Evolutionary conservation across 2,888 invertebrate species (phyloP).

Genomic region (Zygothrica quintamaculata): DNA sequence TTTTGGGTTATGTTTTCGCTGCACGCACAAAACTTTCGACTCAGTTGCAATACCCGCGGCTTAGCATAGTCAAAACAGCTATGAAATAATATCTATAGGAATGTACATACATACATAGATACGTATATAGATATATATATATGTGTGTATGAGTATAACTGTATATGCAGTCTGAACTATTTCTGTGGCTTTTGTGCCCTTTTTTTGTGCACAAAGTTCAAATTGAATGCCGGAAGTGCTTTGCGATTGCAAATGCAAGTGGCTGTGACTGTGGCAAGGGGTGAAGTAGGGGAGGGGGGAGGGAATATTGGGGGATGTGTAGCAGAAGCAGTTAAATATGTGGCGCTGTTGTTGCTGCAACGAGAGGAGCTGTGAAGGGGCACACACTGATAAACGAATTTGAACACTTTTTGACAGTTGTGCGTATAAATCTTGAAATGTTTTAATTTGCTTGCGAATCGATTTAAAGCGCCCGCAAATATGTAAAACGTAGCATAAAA

Average conservation of each 20-base stretch:
- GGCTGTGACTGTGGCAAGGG: neutral
- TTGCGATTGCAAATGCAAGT: conserved; percentile 60
- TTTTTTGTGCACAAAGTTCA: conserved; percentile 57
- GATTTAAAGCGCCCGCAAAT: conserved; percentile 72
- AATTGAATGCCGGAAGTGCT: conserved; percentile 73
- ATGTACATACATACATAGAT: conserved; percentile 1
- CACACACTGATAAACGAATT: conserved; percentile 71
- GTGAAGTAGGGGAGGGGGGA: neutral
- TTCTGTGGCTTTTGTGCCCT: conserved; percentile 38
- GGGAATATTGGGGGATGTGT: neutral
- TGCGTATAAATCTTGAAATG: conserved; percentile 84
- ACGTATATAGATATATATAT: conserved; percentile 9
- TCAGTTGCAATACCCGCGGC: conserved; percentile 56
- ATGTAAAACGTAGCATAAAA: conserved; percentile 7
- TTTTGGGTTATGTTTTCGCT: conserved; percentile 52
- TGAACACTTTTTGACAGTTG: conserved; percentile 80
- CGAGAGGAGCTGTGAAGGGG: neutral
- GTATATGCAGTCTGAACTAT: conserved; percentile 21
- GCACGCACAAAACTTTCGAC: conserved; percentile 60
- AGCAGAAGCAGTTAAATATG: no score
- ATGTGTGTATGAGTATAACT: conserved; percentile 7
- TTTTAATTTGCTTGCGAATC: conserved; percentile 84
- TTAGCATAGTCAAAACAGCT: conserved; percentile 39
- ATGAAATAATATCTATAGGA: conserved; percentile 21
- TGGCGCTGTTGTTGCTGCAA: conserved; percentile 1